These are phyloP conservation scores for Ormyrus thymus DNA, from an alignment of 2,888 invertebrate species.

Conservation along the genomic window DNA sequence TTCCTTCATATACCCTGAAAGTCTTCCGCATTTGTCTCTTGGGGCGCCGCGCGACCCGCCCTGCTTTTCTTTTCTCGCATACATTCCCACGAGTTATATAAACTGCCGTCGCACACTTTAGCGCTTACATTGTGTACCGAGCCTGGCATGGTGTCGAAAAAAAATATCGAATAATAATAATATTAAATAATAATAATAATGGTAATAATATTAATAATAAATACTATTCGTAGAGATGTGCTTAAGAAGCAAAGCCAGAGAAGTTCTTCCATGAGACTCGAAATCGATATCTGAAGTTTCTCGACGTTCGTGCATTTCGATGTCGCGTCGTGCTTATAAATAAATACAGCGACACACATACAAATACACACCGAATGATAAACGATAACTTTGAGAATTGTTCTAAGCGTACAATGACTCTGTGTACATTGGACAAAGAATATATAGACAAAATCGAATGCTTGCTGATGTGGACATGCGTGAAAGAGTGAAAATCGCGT, in stretches of 20 bases:
- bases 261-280: slow-evolving; percentile 11
- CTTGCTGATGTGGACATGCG: slow-evolving; percentile 11
- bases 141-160: not conserved
- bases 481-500: slow-evolving; percentile 49
- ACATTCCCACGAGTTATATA: slow-evolving; percentile 34
- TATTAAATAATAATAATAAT: not conserved
- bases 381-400: not conserved
- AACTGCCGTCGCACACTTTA: slow-evolving; percentile 29
- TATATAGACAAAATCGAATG: slow-evolving; percentile 1
- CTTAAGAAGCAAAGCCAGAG: not conserved
- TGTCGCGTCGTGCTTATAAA: slow-evolving; percentile 20
- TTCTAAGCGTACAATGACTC: slow-evolving; percentile 22
- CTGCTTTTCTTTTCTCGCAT: slow-evolving; percentile 1
- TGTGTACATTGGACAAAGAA: slow-evolving; percentile 14
- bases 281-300: slow-evolving; percentile 1
- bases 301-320: slow-evolving; percentile 14
- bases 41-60: slow-evolving; percentile 1
- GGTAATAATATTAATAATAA: slow-evolving; percentile 4
- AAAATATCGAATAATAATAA: not conserved
- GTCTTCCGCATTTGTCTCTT: slow-evolving; percentile 29
- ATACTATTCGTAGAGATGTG: not conserved
- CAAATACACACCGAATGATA: slow-evolving; percentile 17
- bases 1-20: not conserved
- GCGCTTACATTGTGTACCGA: slow-evolving; percentile 4
- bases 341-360: not conserved